These are phyloP conservation scores for Anolis sagrei DNA, from an alignment of 2,113 vertebrate species.

Conservation along the genomic window DNA sequence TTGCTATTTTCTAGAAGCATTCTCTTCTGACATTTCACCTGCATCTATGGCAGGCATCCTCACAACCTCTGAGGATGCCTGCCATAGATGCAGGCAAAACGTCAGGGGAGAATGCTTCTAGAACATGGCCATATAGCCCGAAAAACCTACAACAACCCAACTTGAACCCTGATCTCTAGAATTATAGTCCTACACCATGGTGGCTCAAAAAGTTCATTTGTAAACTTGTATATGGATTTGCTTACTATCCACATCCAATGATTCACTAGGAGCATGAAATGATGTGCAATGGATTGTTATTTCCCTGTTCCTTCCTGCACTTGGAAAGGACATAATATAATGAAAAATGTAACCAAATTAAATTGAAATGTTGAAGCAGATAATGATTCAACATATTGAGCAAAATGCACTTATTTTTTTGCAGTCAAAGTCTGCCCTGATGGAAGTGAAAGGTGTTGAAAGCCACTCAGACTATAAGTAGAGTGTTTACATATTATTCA, in stretches of 20 bases:
- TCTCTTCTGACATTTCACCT: no score
- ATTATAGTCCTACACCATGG: background rate
- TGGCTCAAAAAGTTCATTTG: background rate
- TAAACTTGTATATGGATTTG: background rate
- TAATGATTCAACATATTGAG: background rate
- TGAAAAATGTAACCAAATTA: background rate
- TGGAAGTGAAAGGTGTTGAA: constrained; percentile 1
- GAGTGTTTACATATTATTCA: constrained; percentile 18
- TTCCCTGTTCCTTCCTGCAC: background rate
- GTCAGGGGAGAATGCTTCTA: no score
- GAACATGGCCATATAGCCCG: no score
- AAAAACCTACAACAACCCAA: no score
- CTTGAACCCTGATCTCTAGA: no score
- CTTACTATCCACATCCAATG: background rate
- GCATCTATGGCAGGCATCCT: no score
- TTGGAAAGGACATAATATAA: background rate
- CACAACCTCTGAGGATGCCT: no score
- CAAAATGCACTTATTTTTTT: background rate
- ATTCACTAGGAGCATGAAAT: background rate
- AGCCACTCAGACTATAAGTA: constrained; percentile 2
- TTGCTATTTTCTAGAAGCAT: no score
- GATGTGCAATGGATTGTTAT: background rate
- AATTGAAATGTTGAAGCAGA: background rate
- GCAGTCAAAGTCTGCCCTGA: background rate
- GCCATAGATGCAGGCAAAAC: no score